Evolutionary conservation across 1,140 invertebrate species (phyloP), one percentile per base, ranked within the genome.

Genomic region (Agrypnia vestita): DNA sequence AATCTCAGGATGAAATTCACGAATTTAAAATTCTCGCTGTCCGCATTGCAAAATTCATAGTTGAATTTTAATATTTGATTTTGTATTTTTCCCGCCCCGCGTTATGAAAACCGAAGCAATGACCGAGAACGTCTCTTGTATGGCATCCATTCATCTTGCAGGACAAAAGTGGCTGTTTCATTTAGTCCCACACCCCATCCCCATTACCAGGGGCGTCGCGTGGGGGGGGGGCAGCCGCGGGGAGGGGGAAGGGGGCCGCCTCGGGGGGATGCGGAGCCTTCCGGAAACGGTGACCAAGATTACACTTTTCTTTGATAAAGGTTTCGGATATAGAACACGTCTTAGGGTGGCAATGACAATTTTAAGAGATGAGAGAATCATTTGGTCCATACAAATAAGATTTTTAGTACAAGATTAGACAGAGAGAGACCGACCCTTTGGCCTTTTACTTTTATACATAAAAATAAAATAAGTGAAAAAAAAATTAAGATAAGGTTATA

Each of bases 131-230:
- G 61, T 75, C 61, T 47, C 72, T 64, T 64, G 56, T 80, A 74
- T 21, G 35, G 17, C 25, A 43, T 21, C 80, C 53, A 81, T 78
- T 81, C 76, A 78, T 78, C 76, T 79, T 67, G 13, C 59, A 53
- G 71, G 74, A 81, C 80, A 81, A 81, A 78, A 81, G 76, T 78
- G 76, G 71, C 61, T 72, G 56, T 75, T 81, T 81, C 80, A 75
- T 81, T 78, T 78, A 75, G 76, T 81, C 76, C 56, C 17, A 55
- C 75, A 49, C 74, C 75, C 61, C 44, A n/a, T 17, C 25, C 64
- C 43, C 62, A 12, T 10, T n/a, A 17, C 25, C 51, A 64, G 44
- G 25, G 71, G 71, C 10, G n/a, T n/a, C 11, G 21, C 21, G 12
- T n/a, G 21, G 49, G 51, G 15, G 55, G 51, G 12, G 8, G 11